Percentiles rank a stretch among this genome's conserved stretches.
phyloP scores from a whole-genome alignment of 2,888 invertebrate species.

The Ypsolopha sequella region DNA sequence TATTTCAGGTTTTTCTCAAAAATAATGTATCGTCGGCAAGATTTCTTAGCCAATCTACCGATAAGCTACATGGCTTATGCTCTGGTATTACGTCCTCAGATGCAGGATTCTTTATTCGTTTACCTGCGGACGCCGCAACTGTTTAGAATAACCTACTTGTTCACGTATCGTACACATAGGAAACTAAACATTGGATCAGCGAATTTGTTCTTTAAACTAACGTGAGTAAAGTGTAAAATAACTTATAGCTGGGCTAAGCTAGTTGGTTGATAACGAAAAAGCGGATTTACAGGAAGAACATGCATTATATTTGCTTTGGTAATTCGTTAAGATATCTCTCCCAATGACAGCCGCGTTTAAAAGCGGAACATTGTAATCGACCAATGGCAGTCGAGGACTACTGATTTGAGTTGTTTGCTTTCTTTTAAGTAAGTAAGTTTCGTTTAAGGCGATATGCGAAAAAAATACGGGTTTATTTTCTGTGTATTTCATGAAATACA shows the following conservation, averaged over 20 bases:
- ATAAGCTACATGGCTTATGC: constrained; percentile 44
- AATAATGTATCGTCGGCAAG: constrained; percentile 39
- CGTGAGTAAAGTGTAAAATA: constrained; percentile 29
- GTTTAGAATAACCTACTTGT: constrained; percentile 50
- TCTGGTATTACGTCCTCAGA: constrained; percentile 20
- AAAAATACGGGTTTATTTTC: too few relatives aligned
- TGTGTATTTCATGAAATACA: too few relatives aligned
- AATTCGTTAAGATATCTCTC: too few relatives aligned
- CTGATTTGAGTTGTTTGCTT: too few relatives aligned
- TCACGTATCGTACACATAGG: constrained; percentile 48
- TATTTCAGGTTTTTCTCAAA: constrained; percentile 56
- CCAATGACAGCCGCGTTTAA: too few relatives aligned
- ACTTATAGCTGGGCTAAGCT: not conserved
- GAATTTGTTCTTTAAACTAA: constrained; percentile 51
- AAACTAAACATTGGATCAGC: constrained; percentile 52
- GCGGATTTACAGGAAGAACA: too few relatives aligned
- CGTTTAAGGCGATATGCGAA: too few relatives aligned
- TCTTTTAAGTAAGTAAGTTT: too few relatives aligned
- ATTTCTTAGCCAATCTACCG: constrained; percentile 49
- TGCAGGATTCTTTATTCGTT: constrained; percentile 36
- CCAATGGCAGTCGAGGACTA: too few relatives aligned
- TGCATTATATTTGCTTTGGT: too few relatives aligned
- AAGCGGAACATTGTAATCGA: too few relatives aligned
- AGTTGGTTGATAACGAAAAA: too few relatives aligned
- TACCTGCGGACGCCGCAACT: constrained; percentile 52